Percentiles rank a stretch among this genome's conserved stretches.
phyloP scores from a whole-genome alignment of 1,140 invertebrate species.

The Asobara japonica region DNA sequence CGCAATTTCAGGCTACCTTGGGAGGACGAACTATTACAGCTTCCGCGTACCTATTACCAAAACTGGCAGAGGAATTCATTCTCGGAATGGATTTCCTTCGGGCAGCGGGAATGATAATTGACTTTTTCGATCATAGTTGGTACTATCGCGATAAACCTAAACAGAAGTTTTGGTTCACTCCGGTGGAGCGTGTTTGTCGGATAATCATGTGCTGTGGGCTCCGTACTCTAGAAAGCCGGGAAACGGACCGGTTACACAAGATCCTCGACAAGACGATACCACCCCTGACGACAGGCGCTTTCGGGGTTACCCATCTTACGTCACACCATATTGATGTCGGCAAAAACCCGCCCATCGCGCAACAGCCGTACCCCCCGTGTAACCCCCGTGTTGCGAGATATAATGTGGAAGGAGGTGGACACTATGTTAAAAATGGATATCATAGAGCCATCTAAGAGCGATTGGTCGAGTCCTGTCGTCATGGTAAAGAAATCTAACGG shows the following conservation, averaged over 20 bases:
- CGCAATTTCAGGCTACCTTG: background rate
- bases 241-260: background rate
- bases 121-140: background rate
- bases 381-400: background rate
- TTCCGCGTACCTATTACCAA: background rate
- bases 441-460: conserved; percentile 54
- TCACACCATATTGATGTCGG: background rate
- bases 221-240: background rate
- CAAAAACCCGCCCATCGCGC: background rate
- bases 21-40: background rate
- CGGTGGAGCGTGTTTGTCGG: background rate
- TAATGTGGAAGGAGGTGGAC: background rate
- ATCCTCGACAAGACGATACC: background rate
- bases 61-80: conserved; percentile 19
- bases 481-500: conserved; percentile 66
- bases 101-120: background rate
- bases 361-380: background rate
- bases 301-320: background rate
- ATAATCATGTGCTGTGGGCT: background rate
- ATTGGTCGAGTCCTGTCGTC: conserved; percentile 63
- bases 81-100: conserved; percentile 23
- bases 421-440: conserved; percentile 50
- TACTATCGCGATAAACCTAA: background rate
- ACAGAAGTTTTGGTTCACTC: background rate
- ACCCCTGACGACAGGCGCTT: background rate